phyloP scores from a whole-genome alignment of 1,140 invertebrate species.

The Atta texana region DNA sequence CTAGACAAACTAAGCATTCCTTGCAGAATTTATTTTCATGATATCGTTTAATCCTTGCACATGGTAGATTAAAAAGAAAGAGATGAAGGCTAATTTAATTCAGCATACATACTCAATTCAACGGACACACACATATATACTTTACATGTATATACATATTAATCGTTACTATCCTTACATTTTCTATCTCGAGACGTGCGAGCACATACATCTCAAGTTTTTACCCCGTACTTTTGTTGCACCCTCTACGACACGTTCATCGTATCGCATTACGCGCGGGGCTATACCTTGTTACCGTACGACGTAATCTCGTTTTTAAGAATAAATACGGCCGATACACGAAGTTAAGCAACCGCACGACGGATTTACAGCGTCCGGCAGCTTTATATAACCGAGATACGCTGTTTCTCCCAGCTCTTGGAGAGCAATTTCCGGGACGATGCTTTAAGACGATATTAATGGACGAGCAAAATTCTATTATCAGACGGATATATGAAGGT shows the following conservation, averaged over 20 bases:
- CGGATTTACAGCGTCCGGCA: constrained; percentile 52
- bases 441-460: constrained; percentile 56
- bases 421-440: constrained; percentile 45
- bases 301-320: constrained; percentile 62
- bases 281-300: constrained; percentile 51
- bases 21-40: constrained; percentile 43
- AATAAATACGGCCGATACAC: constrained; percentile 59
- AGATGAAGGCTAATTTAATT: not conserved
- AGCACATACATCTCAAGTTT: constrained; percentile 45
- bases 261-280: constrained; percentile 48
- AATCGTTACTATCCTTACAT: not conserved
- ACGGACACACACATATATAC: not conserved
- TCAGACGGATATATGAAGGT: constrained; percentile 30
- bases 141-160: not conserved
- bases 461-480: constrained; percentile 50
- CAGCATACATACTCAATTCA: constrained; percentile 5
- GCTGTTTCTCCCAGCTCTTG: constrained; percentile 26
- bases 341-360: constrained; percentile 49
- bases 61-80: not conserved
- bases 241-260: constrained; percentile 1
- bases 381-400: constrained; percentile 37
- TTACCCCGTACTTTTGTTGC: constrained; percentile 50
- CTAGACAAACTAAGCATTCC: not conserved
- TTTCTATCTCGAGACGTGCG: constrained; percentile 21
- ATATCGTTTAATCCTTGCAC: constrained; percentile 12